These are phyloP conservation scores for Columba janthina DNA, from an alignment of 2,113 vertebrate species.

Conservation along the genomic window DNA sequence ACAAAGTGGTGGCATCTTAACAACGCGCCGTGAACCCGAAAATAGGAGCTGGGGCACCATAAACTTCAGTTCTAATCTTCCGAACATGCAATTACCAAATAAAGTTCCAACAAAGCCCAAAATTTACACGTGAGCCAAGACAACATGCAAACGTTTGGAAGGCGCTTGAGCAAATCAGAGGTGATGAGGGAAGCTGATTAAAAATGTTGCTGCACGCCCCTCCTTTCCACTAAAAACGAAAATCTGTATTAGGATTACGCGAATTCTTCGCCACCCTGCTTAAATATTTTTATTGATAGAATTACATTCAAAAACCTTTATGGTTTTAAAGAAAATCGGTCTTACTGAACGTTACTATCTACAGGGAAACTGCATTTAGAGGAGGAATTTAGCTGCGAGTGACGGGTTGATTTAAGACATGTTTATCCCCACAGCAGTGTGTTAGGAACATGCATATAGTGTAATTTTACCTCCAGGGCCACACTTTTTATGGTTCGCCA, in stretches of 20 bases:
- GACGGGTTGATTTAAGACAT: slow-evolving; percentile 83
- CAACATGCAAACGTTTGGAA: not conserved
- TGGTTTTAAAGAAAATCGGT: slow-evolving; percentile 37
- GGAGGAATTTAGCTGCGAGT: slow-evolving; percentile 78
- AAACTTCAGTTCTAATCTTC: slow-evolving; percentile 25
- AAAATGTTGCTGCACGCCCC: not conserved
- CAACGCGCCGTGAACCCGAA: not conserved
- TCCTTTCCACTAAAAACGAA: not conserved
- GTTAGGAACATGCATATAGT: slow-evolving; percentile 79
- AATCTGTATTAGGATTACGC: not conserved
- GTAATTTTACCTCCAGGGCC: slow-evolving; percentile 81
- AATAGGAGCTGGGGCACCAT: not conserved
- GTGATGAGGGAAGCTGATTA: not conserved
- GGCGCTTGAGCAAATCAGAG: not conserved
- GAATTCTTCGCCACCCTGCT: not conserved
- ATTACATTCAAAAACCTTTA: slow-evolving; percentile 1
- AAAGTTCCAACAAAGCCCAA: not conserved
- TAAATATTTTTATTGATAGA: slow-evolving; percentile 3
- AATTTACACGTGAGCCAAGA: not conserved
- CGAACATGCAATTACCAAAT: not conserved
- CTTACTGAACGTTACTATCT: slow-evolving; percentile 65
- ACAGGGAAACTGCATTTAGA: slow-evolving; percentile 54
- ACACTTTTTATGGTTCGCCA: slow-evolving; percentile 81
- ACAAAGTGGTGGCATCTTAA: slow-evolving; percentile 1
- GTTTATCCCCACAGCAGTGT: slow-evolving; percentile 84